A percentile compares a stretch with the other conserved stretches of the same genome.
Conservation (phyloP, 1,140 invertebrate genomes). For the Ptiloglossa arizonensis region DNA sequence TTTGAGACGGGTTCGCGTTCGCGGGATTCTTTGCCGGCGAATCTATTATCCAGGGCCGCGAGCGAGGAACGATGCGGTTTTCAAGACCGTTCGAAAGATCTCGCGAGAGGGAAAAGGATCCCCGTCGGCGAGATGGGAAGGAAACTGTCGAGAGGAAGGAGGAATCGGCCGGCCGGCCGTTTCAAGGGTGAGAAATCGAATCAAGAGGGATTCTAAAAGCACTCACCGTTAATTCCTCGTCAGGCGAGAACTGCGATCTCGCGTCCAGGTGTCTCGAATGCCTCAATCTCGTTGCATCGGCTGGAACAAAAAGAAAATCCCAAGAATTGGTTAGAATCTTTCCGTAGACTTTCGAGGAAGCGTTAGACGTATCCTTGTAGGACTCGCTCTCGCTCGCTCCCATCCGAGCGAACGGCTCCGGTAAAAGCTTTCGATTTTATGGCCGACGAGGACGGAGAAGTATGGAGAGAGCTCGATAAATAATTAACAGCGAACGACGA, state of each 20-base stretch:
- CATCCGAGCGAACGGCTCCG: background rate
- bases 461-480: background rate
- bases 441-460: background rate
- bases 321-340: conserved; percentile 14
- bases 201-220: conserved; percentile 61
- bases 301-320: conserved; percentile 72
- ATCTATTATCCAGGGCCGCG: background rate
- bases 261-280: conserved; percentile 75
- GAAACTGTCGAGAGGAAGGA: conserved; percentile 13
- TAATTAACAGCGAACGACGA: conserved; percentile 4
- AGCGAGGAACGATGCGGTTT: background rate
- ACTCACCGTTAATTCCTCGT: conserved; percentile 75
- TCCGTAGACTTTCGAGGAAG: too few relatives aligned
- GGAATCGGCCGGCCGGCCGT: too few relatives aligned
- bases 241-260: conserved; percentile 61
- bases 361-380: too few relatives aligned
- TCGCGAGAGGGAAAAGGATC: background rate
- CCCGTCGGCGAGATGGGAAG: background rate
- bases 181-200: conserved; percentile 56
- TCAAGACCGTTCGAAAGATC: background rate
- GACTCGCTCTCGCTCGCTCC: too few relatives aligned
- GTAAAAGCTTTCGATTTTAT: conserved; percentile 37
- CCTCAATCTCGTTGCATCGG: conserved; percentile 72
- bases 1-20: background rate
- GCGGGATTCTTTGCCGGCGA: background rate